phyloP scores from a whole-genome alignment of 2,888 invertebrate genomes.

The Nomada hirtipes region DNA sequence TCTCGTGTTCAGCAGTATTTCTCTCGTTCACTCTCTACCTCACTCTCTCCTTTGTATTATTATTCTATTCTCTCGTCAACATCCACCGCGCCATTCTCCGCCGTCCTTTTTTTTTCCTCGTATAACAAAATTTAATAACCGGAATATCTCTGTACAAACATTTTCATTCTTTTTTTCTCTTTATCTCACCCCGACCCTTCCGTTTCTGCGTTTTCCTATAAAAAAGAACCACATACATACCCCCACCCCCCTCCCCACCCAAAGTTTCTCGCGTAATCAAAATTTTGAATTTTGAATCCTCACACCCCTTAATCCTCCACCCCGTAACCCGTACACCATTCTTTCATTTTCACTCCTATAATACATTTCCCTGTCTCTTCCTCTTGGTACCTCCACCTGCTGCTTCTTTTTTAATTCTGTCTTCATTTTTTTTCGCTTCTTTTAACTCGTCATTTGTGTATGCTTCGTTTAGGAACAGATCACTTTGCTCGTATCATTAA shows the following conservation, averaged over 20 bases:
- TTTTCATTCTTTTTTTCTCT: slow-evolving; percentile 70
- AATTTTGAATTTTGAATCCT: slow-evolving; percentile 84
- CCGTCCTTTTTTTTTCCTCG: slow-evolving; percentile 59
- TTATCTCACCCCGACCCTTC: slow-evolving; percentile 70
- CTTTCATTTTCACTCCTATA: slow-evolving; percentile 55
- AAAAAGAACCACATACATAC: slow-evolving; percentile 80
- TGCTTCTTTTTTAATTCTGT: background rate
- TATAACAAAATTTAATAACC: slow-evolving; percentile 84
- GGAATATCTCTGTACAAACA: slow-evolving; percentile 84
- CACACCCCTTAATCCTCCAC: slow-evolving; percentile 20
- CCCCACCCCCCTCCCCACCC: background rate
- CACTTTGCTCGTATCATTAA: slow-evolving; percentile 77
- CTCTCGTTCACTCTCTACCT: slow-evolving; percentile 51
- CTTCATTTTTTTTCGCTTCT: background rate
- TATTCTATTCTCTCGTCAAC: slow-evolving; percentile 41
- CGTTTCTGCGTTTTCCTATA: slow-evolving; percentile 70
- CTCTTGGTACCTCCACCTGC: background rate
- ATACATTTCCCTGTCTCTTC: slow-evolving; percentile 40
- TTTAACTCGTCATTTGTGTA: slow-evolving; percentile 18
- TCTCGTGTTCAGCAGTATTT: slow-evolving; percentile 15
- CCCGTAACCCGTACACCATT: slow-evolving; percentile 17
- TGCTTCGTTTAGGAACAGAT: slow-evolving; percentile 78
- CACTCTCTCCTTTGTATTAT: slow-evolving; percentile 53
- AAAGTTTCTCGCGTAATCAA: slow-evolving; percentile 68
- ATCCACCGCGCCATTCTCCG: slow-evolving; percentile 47